Percentiles rank a stretch among this genome's conserved stretches.
These are phyloP conservation scores for Heteronetta atricapilla DNA, from an alignment of 2,113 vertebrate genomes.

Conservation along the genomic window DNA sequence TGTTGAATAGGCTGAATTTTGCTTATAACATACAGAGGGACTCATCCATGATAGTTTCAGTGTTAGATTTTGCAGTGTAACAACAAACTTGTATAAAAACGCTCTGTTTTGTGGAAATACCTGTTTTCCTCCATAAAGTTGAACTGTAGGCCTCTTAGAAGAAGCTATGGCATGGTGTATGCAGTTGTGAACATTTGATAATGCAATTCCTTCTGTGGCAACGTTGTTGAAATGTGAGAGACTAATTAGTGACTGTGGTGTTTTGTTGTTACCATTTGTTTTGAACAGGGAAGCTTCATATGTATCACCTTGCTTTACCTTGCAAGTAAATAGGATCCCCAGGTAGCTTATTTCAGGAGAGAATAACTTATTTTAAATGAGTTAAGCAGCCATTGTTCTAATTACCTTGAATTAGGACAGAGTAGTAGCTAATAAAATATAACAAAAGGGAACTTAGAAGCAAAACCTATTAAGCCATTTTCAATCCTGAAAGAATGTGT, in stretches of 20 bases:
- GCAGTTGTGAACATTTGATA: background rate
- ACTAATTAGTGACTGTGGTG: background rate
- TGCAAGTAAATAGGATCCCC: background rate
- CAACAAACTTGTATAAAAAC: background rate
- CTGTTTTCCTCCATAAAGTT: background rate
- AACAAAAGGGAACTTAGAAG: background rate
- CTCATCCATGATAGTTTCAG: background rate
- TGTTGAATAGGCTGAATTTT: background rate
- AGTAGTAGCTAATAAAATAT: background rate
- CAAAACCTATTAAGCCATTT: background rate
- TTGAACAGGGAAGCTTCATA: background rate
- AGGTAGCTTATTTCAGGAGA: constrained; percentile 32
- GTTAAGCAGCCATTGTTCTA: background rate
- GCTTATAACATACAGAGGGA: background rate
- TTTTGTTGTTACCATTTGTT: constrained; percentile 6
- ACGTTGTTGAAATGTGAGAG: background rate
- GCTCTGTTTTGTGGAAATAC: background rate
- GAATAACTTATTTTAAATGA: constrained; percentile 36
- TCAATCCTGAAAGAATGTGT: background rate
- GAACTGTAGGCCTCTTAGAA: background rate
- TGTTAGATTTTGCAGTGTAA: background rate
- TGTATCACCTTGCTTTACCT: background rate
- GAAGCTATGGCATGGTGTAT: background rate
- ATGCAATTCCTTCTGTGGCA: background rate
- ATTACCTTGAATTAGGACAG: constrained; percentile 18